These are phyloP conservation scores for Lasioglossum baleicum DNA, from an alignment of 1,140 invertebrate genomes.

Conservation along the genomic window DNA sequence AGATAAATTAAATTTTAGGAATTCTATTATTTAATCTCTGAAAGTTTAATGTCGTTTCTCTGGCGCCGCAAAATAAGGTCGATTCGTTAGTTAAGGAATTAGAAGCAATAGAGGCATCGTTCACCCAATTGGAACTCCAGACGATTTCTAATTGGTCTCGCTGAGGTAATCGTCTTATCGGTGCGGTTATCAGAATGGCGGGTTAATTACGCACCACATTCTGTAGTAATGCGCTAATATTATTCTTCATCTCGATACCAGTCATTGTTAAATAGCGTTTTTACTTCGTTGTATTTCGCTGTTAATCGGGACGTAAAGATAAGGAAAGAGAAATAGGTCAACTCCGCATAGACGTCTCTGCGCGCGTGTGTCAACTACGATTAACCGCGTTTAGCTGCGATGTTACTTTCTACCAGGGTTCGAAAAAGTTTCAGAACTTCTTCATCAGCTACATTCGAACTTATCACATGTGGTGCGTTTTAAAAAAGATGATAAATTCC, in stretches of 20 bases:
- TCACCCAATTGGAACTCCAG: conserved; percentile 22
- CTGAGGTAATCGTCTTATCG: conserved; percentile 51
- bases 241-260: conserved; percentile 18
- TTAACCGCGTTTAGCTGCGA: not conserved
- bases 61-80: not conserved
- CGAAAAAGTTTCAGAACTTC: too few species aligned
- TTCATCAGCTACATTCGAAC: too few species aligned
- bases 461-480: too few species aligned
- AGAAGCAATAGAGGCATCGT: conserved; percentile 20
- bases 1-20: too few species aligned
- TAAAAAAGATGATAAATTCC: too few species aligned
- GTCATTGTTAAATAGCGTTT: not conserved
- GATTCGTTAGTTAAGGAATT: conserved; percentile 40
- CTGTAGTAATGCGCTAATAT: conserved; percentile 18
- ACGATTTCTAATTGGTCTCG: conserved; percentile 49
- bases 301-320: not conserved
- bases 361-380: not conserved
- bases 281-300: not conserved
- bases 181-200: conserved; percentile 51
- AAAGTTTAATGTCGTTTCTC: not conserved
- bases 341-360: not conserved
- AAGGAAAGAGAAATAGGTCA: conserved; percentile 6
- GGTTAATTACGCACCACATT: conserved; percentile 46
- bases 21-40: too few species aligned
- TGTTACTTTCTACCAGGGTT: not conserved